Conservation (phyloP, 2,113 vertebrate species). For the Thamnophis sirtalis region DNA sequence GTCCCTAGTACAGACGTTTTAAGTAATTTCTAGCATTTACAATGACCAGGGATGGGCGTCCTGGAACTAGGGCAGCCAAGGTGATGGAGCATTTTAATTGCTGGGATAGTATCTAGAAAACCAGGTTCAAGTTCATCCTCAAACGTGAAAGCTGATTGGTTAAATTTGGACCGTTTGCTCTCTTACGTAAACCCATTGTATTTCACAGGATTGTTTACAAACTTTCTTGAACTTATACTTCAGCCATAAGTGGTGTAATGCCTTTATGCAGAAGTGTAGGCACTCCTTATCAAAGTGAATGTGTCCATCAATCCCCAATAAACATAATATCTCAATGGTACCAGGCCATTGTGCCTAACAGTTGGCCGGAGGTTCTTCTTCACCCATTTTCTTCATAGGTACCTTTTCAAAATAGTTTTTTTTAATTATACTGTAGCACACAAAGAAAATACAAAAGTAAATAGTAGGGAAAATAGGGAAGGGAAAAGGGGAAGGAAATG, state of each 20-base stretch:
- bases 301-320: neutral
- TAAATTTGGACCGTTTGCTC: neutral
- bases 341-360: neutral
- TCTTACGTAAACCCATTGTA: neutral
- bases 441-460: no score
- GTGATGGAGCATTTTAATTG: neutral
- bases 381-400: neutral
- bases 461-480: no score
- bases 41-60: neutral
- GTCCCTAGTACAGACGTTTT: no score
- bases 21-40: neutral
- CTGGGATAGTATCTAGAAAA: neutral
- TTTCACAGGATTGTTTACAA: neutral
- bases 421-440: no score
- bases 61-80: neutral
- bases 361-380: neutral
- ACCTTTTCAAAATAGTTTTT: no score
- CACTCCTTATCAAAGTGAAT: neutral
- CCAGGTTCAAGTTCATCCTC: neutral
- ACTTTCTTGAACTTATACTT: neutral
- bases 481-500: no score
- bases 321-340: neutral
- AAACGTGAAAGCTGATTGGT: neutral
- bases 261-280: neutral
- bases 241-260: neutral